These are phyloP conservation scores for Eutrigla gurnardus DNA, from an alignment of 2,797 vertebrate genomes.

Conservation along the genomic window DNA sequence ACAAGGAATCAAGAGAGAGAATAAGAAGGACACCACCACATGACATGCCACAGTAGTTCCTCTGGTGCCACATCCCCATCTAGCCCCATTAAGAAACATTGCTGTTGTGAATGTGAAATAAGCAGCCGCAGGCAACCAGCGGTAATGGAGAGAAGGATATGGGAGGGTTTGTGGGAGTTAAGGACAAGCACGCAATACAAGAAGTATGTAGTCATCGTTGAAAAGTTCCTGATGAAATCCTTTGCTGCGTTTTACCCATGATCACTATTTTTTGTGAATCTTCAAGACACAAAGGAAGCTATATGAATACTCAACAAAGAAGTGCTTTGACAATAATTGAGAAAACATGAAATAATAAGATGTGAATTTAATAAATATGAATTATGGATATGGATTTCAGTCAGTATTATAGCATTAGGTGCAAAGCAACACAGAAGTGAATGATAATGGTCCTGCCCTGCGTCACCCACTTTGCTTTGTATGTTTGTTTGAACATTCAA, in stretches of 20 bases:
- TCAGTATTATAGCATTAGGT: conserved; percentile 26
- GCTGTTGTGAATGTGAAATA: conserved; percentile 15
- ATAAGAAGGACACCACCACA: neutral
- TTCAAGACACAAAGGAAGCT: conserved; percentile 4
- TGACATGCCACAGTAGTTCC: conserved; percentile 5
- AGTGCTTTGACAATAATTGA: conserved; percentile 28
- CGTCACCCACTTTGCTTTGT: conserved; percentile 23
- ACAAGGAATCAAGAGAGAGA: neutral
- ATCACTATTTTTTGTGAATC: conserved; percentile 12
- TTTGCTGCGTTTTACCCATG: conserved; percentile 11
- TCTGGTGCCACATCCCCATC: neutral
- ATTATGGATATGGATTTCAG: conserved; percentile 47
- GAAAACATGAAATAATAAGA: conserved; percentile 53
- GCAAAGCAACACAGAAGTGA: conserved; percentile 34
- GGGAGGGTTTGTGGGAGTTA: conserved; percentile 13
- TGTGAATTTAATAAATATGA: conserved; percentile 38
- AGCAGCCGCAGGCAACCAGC: conserved; percentile 21
- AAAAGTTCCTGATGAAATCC: conserved; percentile 40
- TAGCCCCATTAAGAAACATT: neutral
- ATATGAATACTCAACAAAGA: conserved; percentile 7
- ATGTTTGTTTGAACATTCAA: conserved; percentile 21
- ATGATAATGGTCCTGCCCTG: conserved; percentile 4
- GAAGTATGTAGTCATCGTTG: conserved; percentile 23
- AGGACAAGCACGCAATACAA: conserved; percentile 18
- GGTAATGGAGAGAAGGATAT: neutral